phyloP scores from a whole-genome alignment of 2,888 invertebrate genomes.

The Macaria notata region DNA sequence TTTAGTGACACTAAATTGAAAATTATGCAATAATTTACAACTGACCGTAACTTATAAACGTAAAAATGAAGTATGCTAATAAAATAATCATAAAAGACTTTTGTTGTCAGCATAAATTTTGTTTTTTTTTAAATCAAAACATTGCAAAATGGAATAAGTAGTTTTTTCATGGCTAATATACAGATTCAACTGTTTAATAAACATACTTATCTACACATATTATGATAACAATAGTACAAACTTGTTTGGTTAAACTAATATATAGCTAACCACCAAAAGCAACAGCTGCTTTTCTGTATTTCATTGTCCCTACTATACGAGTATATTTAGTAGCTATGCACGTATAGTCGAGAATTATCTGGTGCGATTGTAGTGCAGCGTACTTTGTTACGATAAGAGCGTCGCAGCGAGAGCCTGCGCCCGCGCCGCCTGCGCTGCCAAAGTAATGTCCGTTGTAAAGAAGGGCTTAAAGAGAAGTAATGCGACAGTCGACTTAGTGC shows the following conservation, averaged over 20 bases:
- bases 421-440: conserved; percentile 39
- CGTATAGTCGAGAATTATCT: not conserved
- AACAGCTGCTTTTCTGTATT: too few species aligned
- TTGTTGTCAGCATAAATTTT: conserved; percentile 8
- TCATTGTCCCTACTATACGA: too few species aligned
- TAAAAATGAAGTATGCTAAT: conserved; percentile 41
- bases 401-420: conserved; percentile 30
- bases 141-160: conserved; percentile 3
- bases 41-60: conserved; percentile 42
- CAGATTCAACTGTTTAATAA: too few species aligned
- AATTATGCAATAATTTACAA: conserved; percentile 45
- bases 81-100: conserved; percentile 37
- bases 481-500: conserved; percentile 41
- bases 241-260: too few species aligned
- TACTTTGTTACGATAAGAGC: conserved; percentile 40
- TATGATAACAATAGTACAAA: too few species aligned
- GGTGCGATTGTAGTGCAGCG: conserved; percentile 9
- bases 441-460: conserved; percentile 48
- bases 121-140: conserved; percentile 25
- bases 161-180: too few species aligned
- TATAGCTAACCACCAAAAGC: too few species aligned
- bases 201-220: too few species aligned
- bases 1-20: conserved; percentile 10
- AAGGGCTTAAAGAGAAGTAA: conserved; percentile 39
- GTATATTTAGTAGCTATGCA: too few species aligned